Evolutionary conservation across 2,888 invertebrate species (phyloP), one percentile per base, ranked within the genome.

Genomic region (Nyleta sp.): DNA sequence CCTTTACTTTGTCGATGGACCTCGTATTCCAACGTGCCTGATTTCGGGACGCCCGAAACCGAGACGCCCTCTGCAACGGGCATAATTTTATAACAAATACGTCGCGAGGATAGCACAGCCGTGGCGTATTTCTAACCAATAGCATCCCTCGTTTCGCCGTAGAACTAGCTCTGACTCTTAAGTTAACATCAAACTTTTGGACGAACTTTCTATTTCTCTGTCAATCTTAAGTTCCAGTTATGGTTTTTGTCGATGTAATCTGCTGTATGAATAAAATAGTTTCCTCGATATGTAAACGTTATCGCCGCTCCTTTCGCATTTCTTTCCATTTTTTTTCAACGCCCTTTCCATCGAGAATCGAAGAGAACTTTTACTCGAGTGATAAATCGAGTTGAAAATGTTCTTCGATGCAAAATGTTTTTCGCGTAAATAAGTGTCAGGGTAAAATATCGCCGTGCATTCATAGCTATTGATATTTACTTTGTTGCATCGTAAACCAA

Each of bases 251-350:
- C 73, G 50, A 65, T 73, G 65, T 73, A 73, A 73, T 64, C 50
- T 73, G 50, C 57, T 48, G 65, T 65, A 73, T 33, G 50, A 73
- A 73, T 73, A 73, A 72, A 73, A 73, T 65, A 73, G 73, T 64
- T 73, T 64, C 50, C 57, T 64, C 42, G 38, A 73, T 44, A 57
- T 64, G 40, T 57, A 48, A 55, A 65, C 20, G 57, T 35, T 35
- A 28, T 31, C 3, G 35, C 11, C 22, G 4, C 3, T 46, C 10
- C 18, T 38, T 10, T 53, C 24, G n/a, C 18, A 8, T 52, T 31
- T 40, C 24, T 50, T n/a, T 35, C 13, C 35, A 28, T 28, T 46
- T 6, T 62, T 17, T 35, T 22, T 46, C 46, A 24, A 35, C 35
- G 10, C 3, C 7, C 28, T 28, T 28, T 35, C 28, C 28, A 7